phyloP scores from a whole-genome alignment of 2,113 vertebrate genomes.

The Phylloscopus trochilus region DNA sequence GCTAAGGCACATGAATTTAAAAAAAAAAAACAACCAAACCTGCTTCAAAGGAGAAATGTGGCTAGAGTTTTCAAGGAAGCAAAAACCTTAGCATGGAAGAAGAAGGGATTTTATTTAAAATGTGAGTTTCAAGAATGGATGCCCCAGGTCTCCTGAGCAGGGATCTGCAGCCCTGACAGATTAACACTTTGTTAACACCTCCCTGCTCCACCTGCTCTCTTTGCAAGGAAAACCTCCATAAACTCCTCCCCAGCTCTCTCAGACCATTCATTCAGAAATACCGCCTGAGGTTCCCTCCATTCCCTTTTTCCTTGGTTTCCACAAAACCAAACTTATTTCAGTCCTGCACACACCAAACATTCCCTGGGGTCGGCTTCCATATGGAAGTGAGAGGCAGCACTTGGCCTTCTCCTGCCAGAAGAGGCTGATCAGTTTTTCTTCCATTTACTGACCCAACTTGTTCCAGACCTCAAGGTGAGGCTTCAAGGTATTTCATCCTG shows the following conservation, averaged over 20 bases:
- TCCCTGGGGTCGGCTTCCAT: neutral
- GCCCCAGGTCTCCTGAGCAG: neutral
- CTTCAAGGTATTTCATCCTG: neutral
- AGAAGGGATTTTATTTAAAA: neutral
- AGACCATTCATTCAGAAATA: neutral
- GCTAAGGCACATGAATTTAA: neutral
- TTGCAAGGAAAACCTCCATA: neutral
- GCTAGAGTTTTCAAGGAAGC: neutral
- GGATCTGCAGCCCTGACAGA: neutral
- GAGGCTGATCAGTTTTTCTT: neutral
- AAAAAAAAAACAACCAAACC: neutral
- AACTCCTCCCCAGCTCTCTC: neutral
- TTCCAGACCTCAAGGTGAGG: neutral
- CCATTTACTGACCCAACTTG: neutral
- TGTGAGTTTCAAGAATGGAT: neutral
- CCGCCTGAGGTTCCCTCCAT: neutral
- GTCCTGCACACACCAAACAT: neutral
- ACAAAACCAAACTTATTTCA: neutral
- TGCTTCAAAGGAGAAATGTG: neutral
- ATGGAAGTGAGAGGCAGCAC: neutral
- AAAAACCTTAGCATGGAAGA: neutral
- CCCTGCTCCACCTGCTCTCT: neutral
- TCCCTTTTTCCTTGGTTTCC: fast-evolving
- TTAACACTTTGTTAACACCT: neutral
- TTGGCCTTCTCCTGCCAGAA: neutral